Conservation (phyloP, 2,888 invertebrate species). For the Ennomos erosarius region DNA sequence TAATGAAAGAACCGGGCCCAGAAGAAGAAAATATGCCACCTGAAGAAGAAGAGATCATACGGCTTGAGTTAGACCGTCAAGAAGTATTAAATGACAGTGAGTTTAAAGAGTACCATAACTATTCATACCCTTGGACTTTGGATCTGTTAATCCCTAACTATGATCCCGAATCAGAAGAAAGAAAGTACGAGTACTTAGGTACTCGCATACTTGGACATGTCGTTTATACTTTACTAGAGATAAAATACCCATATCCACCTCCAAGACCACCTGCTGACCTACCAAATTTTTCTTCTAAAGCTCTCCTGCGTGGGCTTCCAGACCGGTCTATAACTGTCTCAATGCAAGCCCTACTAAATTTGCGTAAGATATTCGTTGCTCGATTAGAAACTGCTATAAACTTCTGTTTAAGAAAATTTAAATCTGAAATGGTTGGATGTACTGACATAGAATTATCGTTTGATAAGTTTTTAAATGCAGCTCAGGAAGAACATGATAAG, state of each 20-base stretch:
- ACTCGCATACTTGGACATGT: slow-evolving; percentile 77
- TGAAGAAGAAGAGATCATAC: slow-evolving; percentile 72
- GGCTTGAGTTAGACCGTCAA: slow-evolving; percentile 80
- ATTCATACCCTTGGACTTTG: slow-evolving; percentile 82
- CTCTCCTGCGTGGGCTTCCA: slow-evolving; percentile 73
- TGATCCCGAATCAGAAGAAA: slow-evolving; percentile 71
- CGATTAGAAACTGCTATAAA: slow-evolving; percentile 83
- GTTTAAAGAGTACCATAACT: slow-evolving; percentile 84
- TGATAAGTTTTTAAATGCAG: slow-evolving; percentile 63
- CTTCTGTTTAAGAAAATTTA: slow-evolving; percentile 83
- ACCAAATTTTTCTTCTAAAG: slow-evolving; percentile 66
- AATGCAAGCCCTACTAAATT: slow-evolving; percentile 72
- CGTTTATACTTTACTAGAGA: slow-evolving; percentile 79
- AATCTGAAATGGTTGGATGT: slow-evolving; percentile 80
- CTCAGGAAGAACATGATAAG: slow-evolving; percentile 62
- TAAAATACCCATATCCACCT: slow-evolving; percentile 75
- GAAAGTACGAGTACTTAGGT: slow-evolving; percentile 75
- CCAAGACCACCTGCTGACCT: slow-evolving; percentile 63
- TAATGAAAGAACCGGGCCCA: slow-evolving; percentile 58
- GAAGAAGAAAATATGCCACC: slow-evolving; percentile 58
- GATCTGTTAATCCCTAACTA: slow-evolving; percentile 73
- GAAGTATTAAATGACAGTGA: slow-evolving; percentile 82
- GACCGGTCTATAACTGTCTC: slow-evolving; percentile 67
- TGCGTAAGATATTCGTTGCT: slow-evolving; percentile 71
- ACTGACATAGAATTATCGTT: slow-evolving; percentile 76